Conservation (phyloP, 1,140 invertebrate species). For the Hermetia illucens region DNA sequence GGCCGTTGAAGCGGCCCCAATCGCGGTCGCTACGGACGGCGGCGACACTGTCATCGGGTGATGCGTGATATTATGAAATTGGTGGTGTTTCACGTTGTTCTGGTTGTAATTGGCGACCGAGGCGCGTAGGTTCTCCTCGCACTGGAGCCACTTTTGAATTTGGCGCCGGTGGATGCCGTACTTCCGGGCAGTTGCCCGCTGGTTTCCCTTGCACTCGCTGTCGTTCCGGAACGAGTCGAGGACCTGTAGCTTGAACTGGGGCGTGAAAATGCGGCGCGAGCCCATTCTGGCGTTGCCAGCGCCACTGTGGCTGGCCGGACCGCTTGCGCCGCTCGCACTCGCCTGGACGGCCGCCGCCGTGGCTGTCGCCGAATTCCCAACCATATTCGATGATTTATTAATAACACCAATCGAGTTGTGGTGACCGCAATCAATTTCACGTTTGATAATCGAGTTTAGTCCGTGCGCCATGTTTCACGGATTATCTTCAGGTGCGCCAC, state of each 20-base stretch:
- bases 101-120: constrained; percentile 39
- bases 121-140: constrained; percentile 55
- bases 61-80: constrained; percentile 10
- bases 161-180: constrained; percentile 73
- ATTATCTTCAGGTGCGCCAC: no score
- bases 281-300: constrained; percentile 42
- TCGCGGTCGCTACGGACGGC: constrained; percentile 1
- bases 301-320: constrained; percentile 28
- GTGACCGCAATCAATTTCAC: constrained; percentile 28
- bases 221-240: constrained; percentile 70
- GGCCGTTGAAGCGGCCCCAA: constrained; percentile 5
- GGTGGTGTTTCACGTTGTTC: constrained; percentile 13
- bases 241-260: constrained; percentile 72
- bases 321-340: constrained; percentile 18
- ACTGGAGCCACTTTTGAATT: constrained; percentile 80
- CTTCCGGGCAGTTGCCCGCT: constrained; percentile 69
- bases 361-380: constrained; percentile 33
- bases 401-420: constrained; percentile 20
- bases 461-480: constrained; percentile 45
- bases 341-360: constrained; percentile 28
- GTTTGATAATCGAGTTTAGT: constrained; percentile 35
- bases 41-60: constrained; percentile 9
- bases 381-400: constrained; percentile 24
- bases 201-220: constrained; percentile 70
- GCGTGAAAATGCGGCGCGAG: constrained; percentile 66